A percentile compares a stretch with the other conserved stretches of the same genome.
Evolutionary conservation across 2,888 invertebrate genomes (phyloP).

Genomic region (Catonia carolina): DNA sequence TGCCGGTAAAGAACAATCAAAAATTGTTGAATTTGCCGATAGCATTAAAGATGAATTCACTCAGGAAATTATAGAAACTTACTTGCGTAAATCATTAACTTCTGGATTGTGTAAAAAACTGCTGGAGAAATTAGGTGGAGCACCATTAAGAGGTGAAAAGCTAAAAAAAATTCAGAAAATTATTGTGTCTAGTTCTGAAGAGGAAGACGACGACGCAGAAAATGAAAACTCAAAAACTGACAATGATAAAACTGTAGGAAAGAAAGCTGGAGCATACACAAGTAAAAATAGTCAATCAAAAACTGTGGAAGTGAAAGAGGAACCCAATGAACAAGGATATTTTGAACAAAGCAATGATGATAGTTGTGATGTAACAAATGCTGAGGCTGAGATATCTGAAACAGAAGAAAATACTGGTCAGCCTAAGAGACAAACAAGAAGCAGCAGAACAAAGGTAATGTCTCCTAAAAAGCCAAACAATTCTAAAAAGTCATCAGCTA

Average conservation of each 20-base stretch:
- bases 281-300: conserved; percentile 2
- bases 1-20: background rate
- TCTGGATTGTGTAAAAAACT: conserved; percentile 1
- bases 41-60: background rate
- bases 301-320: background rate
- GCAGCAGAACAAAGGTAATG: background rate
- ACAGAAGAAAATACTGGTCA: background rate
- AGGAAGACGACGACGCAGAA: background rate
- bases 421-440: no score
- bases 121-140: background rate
- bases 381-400: background rate
- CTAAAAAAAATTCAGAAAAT: background rate
- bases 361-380: background rate
- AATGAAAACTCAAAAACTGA: background rate
- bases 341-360: background rate
- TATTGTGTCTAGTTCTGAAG: background rate
- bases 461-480: background rate
- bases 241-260: background rate
- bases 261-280: background rate
- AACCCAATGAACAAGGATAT: background rate
- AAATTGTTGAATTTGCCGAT: no score
- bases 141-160: background rate
- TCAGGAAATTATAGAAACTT: background rate
- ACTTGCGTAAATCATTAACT: no score
- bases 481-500: no score